These are phyloP conservation scores for Unio pictorum DNA, from an alignment of 2,888 invertebrate genomes.

Conservation along the genomic window DNA sequence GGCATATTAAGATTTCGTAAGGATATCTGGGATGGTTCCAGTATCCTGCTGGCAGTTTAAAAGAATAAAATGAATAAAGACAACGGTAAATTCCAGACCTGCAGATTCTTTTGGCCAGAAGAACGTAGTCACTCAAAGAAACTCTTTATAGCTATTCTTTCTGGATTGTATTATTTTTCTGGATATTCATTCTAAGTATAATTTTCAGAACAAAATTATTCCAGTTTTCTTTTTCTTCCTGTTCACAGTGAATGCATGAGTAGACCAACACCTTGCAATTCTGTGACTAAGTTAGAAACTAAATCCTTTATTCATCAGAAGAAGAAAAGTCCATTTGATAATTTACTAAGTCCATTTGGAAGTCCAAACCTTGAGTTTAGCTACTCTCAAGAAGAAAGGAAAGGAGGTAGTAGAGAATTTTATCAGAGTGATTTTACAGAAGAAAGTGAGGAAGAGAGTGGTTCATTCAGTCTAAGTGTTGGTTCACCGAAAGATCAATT, in stretches of 20 bases:
- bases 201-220: too few relatives aligned
- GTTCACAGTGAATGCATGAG: slow-evolving; percentile 38
- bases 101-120: too few relatives aligned
- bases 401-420: slow-evolving; percentile 53
- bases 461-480: slow-evolving; percentile 36
- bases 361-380: slow-evolving; percentile 24
- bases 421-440: slow-evolving; percentile 25
- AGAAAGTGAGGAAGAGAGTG: slow-evolving; percentile 36
- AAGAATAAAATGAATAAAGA: too few relatives aligned
- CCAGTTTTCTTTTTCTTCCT: background rate
- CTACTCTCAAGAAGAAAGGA: slow-evolving; percentile 14
- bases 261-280: slow-evolving; percentile 34
- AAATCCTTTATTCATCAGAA: slow-evolving; percentile 5
- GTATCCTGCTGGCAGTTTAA: too few relatives aligned
- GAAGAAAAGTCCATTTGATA: slow-evolving; percentile 22
- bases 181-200: too few relatives aligned
- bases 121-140: too few relatives aligned
- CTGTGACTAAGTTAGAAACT: slow-evolving; percentile 17
- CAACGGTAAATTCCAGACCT: too few relatives aligned
- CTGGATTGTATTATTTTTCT: too few relatives aligned
- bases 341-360: slow-evolving; percentile 43
- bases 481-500: slow-evolving; percentile 22
- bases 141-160: too few relatives aligned
- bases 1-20: too few relatives aligned
- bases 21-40: too few relatives aligned